Conservation (phyloP, 2,113 vertebrate species). For the Scortum barcoo region DNA sequence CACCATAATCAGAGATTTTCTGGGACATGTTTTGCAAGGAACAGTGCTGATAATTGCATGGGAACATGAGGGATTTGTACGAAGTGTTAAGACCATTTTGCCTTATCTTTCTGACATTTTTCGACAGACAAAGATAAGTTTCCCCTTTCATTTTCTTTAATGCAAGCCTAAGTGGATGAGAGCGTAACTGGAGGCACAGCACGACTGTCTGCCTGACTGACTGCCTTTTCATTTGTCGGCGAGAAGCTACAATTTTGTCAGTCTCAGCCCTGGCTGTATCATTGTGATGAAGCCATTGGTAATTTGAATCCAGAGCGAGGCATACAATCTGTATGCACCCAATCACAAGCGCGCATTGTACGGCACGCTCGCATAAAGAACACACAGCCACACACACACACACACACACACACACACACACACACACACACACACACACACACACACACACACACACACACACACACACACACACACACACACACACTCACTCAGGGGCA, state of each 20-base stretch:
- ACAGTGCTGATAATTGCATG: constrained; percentile 18
- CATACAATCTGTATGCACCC: not conserved
- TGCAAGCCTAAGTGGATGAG: constrained; percentile 51
- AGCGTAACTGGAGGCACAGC: constrained; percentile 41
- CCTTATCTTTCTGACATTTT: constrained; percentile 59
- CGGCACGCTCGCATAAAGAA: not conserved
- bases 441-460: not conserved
- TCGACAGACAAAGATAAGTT: constrained; percentile 32
- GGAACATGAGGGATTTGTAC: constrained; percentile 9
- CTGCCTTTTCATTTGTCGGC: constrained; percentile 50
- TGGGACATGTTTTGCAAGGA: constrained; percentile 15
- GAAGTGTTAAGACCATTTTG: constrained; percentile 32
- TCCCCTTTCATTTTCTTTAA: constrained; percentile 48
- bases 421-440: not conserved
- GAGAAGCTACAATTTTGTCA: constrained; percentile 41
- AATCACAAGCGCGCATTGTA: constrained; percentile 11
- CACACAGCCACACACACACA: not conserved
- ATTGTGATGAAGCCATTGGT: constrained; percentile 30
- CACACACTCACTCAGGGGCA: not conserved
- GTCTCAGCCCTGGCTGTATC: constrained; percentile 20
- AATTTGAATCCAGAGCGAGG: constrained; percentile 41
- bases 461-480: not conserved
- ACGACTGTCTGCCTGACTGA: constrained; percentile 28
- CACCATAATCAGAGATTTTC: constrained; percentile 44
- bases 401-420: not conserved